Percentiles rank a stretch among this genome's conserved stretches.
These are phyloP conservation scores for Eilema caniola DNA, from an alignment of 2,888 invertebrate species.

Conservation along the genomic window DNA sequence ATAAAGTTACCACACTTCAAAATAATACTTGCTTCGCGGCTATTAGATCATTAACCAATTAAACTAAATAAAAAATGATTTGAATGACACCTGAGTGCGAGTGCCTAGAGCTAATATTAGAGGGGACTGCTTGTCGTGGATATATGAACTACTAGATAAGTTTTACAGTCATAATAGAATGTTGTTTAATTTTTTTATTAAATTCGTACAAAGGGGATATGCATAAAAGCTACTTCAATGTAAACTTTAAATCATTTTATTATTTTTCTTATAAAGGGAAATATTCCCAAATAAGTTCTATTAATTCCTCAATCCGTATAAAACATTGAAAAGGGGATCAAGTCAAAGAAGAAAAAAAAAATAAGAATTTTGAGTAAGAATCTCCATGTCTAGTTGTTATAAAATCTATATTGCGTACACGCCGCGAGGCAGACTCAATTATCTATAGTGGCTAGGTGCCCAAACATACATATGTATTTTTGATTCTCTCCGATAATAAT, in stretches of 20 bases:
- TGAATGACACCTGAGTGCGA: slow-evolving; percentile 9
- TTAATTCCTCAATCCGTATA: no score
- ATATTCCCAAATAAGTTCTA: neutral
- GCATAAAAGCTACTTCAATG: neutral
- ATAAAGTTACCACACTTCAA: neutral
- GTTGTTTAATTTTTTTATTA: no score
- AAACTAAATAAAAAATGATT: slow-evolving; percentile 11
- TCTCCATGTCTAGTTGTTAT: neutral
- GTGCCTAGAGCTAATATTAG: neutral
- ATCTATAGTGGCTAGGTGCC: slow-evolving; percentile 45
- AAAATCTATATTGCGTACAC: slow-evolving; percentile 39
- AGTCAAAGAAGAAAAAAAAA: no score
- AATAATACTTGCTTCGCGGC: neutral
- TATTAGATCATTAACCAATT: slow-evolving; percentile 5
- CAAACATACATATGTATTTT: slow-evolving; percentile 58
- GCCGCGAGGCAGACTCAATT: slow-evolving; percentile 57
- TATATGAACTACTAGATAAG: neutral
- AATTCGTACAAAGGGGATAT: no score
- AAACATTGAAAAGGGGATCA: no score
- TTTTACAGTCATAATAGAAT: neutral
- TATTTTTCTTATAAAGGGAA: neutral
- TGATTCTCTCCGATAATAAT: slow-evolving; percentile 64
- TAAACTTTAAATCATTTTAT: neutral
- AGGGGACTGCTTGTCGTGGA: slow-evolving; percentile 9
- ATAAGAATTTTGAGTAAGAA: neutral